These are phyloP conservation scores for Lophochroa leadbeateri DNA, from an alignment of 2,113 vertebrate species.

Conservation along the genomic window DNA sequence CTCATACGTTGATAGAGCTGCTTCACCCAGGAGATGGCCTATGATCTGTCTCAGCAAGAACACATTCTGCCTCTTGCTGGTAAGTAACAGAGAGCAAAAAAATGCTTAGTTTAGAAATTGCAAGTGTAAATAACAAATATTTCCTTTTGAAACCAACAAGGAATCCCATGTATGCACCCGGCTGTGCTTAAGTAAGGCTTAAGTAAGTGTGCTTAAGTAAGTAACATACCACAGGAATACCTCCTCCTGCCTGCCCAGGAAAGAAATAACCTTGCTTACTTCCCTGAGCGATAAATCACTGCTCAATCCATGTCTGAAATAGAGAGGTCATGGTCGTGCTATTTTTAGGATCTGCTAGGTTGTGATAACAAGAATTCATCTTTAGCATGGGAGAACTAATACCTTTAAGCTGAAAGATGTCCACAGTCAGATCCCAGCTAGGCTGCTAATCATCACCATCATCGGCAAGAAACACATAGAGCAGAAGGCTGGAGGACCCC, in stretches of 20 bases:
- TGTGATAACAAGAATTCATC: slow-evolving; percentile 72
- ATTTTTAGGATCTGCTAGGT: slow-evolving; percentile 59
- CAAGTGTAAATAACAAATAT: neutral
- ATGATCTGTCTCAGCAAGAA: neutral
- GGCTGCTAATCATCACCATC: neutral
- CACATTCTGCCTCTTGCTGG: neutral
- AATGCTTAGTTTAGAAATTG: neutral
- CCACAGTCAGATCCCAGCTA: neutral
- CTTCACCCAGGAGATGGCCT: neutral
- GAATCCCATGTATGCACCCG: neutral
- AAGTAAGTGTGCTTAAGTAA: too few species aligned
- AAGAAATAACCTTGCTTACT: neutral
- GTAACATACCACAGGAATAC: neutral
- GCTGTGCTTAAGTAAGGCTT: neutral
- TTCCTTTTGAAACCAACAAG: neutral
- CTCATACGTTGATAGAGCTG: rapidly evolving
- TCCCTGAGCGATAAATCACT: slow-evolving; percentile 43
- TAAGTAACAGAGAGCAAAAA: neutral
- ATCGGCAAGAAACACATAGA: neutral
- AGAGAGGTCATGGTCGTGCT: slow-evolving; percentile 66
- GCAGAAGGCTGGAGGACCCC: neutral
- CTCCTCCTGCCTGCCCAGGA: neutral
- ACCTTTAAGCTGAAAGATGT: neutral
- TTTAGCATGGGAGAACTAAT: slow-evolving; percentile 31
- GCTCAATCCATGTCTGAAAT: slow-evolving; percentile 55